phyloP scores from a whole-genome alignment of 2,888 invertebrate genomes.

The Drosophila kambysellisi region DNA sequence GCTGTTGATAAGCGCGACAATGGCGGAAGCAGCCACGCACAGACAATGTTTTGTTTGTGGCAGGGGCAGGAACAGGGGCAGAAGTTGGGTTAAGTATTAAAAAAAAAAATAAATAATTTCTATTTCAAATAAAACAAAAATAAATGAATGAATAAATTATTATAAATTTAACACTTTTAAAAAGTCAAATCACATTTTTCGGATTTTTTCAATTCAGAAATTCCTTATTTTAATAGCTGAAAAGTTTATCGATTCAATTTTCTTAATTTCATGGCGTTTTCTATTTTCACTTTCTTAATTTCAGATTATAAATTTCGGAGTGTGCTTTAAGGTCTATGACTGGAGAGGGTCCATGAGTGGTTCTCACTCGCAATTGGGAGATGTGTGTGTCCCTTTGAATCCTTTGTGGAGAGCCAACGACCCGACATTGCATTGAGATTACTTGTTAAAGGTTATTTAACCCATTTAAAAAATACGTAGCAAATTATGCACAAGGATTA shows the following conservation, averaged over 20 bases:
- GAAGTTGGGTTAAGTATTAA: not conserved
- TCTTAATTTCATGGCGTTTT: too few species aligned
- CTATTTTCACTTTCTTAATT: not conserved
- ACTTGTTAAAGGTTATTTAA: constrained; percentile 73
- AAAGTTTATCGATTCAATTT: not conserved
- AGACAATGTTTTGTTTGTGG: constrained; percentile 7
- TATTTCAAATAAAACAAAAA: not conserved
- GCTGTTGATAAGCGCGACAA: constrained; percentile 77
- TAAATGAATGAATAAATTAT: not conserved
- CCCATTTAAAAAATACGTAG: constrained; percentile 61
- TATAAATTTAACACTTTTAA: not conserved
- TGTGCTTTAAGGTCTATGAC: not conserved
- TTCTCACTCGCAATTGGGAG: too few species aligned
- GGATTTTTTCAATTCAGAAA: not conserved
- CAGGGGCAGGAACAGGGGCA: not conserved
- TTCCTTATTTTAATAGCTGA: not conserved
- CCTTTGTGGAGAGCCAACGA: constrained; percentile 62
- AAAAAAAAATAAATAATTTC: not conserved
- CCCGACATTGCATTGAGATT: constrained; percentile 63
- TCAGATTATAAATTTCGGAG: not conserved
- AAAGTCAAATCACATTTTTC: not conserved
- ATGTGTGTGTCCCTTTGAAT: not conserved
- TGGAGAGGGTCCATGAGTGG: not conserved
- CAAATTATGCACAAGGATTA: constrained; percentile 54
- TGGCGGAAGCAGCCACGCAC: constrained; percentile 59